phyloP scores from a whole-genome alignment of 1,140 invertebrate species.

The Drosophila novamexicana region DNA sequence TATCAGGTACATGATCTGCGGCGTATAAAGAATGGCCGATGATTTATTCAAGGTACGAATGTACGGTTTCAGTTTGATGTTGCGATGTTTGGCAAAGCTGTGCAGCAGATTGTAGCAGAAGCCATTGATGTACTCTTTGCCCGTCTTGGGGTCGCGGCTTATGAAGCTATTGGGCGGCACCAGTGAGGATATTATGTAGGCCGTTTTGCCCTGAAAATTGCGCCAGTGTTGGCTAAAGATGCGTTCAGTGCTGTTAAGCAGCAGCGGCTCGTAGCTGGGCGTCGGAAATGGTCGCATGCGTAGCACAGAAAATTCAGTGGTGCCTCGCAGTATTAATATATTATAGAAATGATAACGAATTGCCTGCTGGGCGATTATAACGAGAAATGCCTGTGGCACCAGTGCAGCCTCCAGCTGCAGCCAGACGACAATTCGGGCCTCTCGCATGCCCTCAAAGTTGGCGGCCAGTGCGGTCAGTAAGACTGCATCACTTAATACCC shows the following conservation, averaged over 20 bases:
- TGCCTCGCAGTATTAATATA: conserved; percentile 18
- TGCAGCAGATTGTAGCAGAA: background rate
- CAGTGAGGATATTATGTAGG: conserved; percentile 1
- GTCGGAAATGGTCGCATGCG: conserved; percentile 46
- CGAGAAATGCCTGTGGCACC: background rate
- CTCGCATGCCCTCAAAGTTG: conserved; percentile 37
- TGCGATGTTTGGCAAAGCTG: conserved; percentile 15
- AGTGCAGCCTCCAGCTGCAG: background rate
- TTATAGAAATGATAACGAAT: conserved; percentile 27
- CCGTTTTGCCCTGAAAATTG: conserved; percentile 45
- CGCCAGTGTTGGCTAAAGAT: conserved; percentile 34
- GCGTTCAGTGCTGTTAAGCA: background rate
- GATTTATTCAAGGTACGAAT: background rate
- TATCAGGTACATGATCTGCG: background rate
- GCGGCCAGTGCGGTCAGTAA: conserved; percentile 31
- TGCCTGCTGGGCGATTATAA: background rate
- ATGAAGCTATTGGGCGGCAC: conserved; percentile 40
- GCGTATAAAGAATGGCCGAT: rapidly evolving
- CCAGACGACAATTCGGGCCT: conserved; percentile 45
- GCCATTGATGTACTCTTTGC: background rate
- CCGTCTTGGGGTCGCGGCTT: conserved; percentile 11
- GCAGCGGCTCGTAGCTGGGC: background rate
- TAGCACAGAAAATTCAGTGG: background rate
- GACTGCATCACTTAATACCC: conserved; percentile 6
- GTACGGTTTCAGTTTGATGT: conserved; percentile 22